These are phyloP conservation scores for Petroica traversi DNA, from an alignment of 2,113 vertebrate species.

Conservation along the genomic window DNA sequence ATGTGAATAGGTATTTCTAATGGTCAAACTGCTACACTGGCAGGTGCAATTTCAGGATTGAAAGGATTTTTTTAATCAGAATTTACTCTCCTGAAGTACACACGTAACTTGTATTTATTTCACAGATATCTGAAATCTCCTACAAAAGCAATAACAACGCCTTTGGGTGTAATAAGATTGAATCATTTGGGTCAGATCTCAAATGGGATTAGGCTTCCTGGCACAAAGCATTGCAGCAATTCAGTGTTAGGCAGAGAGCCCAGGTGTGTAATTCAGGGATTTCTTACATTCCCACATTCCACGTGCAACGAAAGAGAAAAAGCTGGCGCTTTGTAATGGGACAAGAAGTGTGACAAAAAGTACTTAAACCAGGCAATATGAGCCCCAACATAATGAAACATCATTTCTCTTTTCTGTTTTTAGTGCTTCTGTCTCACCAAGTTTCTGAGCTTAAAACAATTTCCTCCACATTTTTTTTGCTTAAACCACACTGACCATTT, in stretches of 20 bases:
- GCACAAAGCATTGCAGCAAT: not conserved
- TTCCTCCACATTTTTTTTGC: not conserved
- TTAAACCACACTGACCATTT: not conserved
- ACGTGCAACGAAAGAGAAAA: not conserved
- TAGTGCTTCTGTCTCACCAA: not conserved
- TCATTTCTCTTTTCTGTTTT: not conserved
- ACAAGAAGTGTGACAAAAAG: not conserved
- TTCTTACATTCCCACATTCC: not conserved
- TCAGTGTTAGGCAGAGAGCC: not conserved
- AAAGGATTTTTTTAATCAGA: not conserved
- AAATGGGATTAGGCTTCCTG: conserved; percentile 24
- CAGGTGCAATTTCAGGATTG: not conserved
- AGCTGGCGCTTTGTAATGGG: not conserved
- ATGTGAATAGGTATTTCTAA: not conserved
- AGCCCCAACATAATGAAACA: not conserved
- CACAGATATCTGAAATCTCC: not conserved
- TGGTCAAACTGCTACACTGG: not conserved
- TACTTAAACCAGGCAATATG: not conserved
- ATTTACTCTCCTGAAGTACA: not conserved
- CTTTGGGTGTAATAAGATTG: not conserved
- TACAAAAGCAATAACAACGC: not conserved
- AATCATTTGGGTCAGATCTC: conserved; percentile 16
- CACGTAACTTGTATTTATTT: not conserved
- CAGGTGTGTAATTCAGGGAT: conserved; percentile 2
- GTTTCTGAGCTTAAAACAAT: not conserved